A percentile compares a stretch with the other conserved stretches of the same genome.
These are phyloP conservation scores for Eupsilia transversa DNA, from an alignment of 2,888 invertebrate genomes.

Conservation along the genomic window DNA sequence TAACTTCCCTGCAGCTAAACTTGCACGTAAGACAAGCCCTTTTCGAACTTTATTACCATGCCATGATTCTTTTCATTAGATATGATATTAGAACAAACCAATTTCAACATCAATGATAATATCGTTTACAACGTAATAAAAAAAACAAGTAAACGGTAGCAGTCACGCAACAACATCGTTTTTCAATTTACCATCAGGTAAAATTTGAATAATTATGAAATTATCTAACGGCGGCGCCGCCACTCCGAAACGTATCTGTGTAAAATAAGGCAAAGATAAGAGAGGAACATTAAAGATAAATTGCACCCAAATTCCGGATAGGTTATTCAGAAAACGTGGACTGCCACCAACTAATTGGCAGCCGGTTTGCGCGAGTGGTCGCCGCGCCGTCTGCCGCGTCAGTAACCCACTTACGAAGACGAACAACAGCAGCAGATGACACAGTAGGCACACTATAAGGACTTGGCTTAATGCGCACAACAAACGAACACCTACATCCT, in stretches of 20 bases:
- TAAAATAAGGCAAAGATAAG: slow-evolving; percentile 59
- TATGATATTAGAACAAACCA: slow-evolving; percentile 56
- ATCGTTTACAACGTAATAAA: slow-evolving; percentile 66
- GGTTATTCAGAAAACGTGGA: slow-evolving; percentile 56
- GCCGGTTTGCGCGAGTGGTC: slow-evolving; percentile 76
- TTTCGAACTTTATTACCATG: slow-evolving; percentile 72
- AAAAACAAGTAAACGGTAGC: slow-evolving; percentile 73
- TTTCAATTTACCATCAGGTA: slow-evolving; percentile 65
- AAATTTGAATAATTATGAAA: slow-evolving; percentile 68
- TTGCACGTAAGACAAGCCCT: slow-evolving; percentile 22
- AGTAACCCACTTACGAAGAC: slow-evolving; percentile 79
- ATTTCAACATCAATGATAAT: slow-evolving; percentile 63
- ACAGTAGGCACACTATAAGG: slow-evolving; percentile 65
- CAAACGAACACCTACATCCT: slow-evolving; percentile 64
- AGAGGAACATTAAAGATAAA: slow-evolving; percentile 51
- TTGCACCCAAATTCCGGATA: slow-evolving; percentile 60
- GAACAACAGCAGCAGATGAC: slow-evolving; percentile 65
- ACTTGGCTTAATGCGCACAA: slow-evolving; percentile 59
- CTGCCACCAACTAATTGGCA: slow-evolving; percentile 74
- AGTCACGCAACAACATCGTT: slow-evolving; percentile 73
- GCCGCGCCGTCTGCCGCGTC: slow-evolving; percentile 83
- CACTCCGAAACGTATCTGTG: slow-evolving; percentile 49
- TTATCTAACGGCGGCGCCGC: slow-evolving; percentile 58
- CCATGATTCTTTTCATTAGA: slow-evolving; percentile 60
- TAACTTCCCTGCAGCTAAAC: slow-evolving; percentile 36